Base-by-base conservation (phyloP, 92 coral and sea anemone species). In the Paramuricea clavata region DNA sequence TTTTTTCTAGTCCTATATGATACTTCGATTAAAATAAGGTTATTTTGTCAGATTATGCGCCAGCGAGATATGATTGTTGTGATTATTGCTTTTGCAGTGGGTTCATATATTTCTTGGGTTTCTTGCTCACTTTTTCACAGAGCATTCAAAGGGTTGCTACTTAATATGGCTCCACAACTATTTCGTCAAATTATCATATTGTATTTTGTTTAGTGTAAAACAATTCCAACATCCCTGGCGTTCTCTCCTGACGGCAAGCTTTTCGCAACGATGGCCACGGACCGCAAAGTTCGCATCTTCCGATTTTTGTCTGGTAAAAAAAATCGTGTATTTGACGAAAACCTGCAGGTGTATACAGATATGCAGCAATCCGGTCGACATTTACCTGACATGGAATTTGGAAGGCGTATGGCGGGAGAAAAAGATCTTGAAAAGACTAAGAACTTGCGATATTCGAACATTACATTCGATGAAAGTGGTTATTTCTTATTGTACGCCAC, bases 371-470 rank as follows among this genome's bases (percentile, higher is more conserved):
- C 95, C 85, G 62, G 87, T 41, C 99, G 92, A 49, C 99, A 96
- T 87, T 85, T 96, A 15, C 97, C 99, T 34, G 97, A 96, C 81
- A 96, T 96, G 99, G 99, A 96, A 79, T 96, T 96, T 91, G 99
- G 99, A 30, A 74, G 99, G 83, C 83, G 99, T 54, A 94, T 94
- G 92, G 99, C 99, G 27, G 93, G 89, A 67, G 99, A 96, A 50
- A 96, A 98, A 83, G 99, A 96, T 70, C 74, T 96, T 1, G 98
- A 96, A 33, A 96, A 96, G 83, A 92, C 99, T 7, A 95, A 94
- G 62, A 93, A 94, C 39, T 88, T 94, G 72, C 89, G 93, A 84
- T 91, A 89, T 91, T 96, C 98, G 57, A 96, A 96, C 89, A 92
- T 94, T 87, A 95, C 91, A 13, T 97, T 97, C 89, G 99, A 97